Conservation (phyloP, 2,888 invertebrate genomes). For the Rotaria magnacalcarata region DNA sequence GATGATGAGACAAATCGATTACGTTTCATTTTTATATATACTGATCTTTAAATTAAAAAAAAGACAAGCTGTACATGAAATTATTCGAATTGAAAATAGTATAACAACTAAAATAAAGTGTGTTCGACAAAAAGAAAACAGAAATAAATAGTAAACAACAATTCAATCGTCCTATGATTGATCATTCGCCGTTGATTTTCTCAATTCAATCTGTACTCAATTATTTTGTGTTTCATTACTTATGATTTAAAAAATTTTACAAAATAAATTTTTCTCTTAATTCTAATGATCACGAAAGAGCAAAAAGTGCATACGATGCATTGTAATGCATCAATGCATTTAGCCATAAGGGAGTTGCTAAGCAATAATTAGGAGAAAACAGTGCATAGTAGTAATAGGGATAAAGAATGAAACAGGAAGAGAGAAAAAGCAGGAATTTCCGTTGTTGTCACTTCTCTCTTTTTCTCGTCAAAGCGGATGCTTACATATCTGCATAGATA, state of each 20-base stretch:
- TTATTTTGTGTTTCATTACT: background rate
- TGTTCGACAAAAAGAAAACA: background rate
- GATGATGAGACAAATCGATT: slow-evolving; percentile 89
- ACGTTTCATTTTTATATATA: slow-evolving; percentile 67
- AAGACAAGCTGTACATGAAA: too few species aligned
- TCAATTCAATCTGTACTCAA: background rate
- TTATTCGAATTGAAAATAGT: too few species aligned
- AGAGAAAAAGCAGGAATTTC: background rate
- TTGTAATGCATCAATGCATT: background rate
- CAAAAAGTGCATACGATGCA: background rate
- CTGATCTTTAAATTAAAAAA: background rate
- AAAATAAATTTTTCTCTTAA: background rate
- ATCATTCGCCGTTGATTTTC: slow-evolving; percentile 5
- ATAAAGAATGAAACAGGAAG: background rate
- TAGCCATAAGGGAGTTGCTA: background rate
- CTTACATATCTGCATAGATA: background rate
- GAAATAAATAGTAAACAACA: background rate
- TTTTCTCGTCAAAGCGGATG: background rate
- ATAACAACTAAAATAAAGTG: background rate
- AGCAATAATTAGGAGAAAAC: background rate
- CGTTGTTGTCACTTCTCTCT: background rate
- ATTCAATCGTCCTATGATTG: background rate
- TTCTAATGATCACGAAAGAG: too few species aligned
- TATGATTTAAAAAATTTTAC: background rate
- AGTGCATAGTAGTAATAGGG: background rate